These are phyloP conservation scores for Gymnosoma rotundatum DNA, from an alignment of 2,888 invertebrate species.

Conservation along the genomic window DNA sequence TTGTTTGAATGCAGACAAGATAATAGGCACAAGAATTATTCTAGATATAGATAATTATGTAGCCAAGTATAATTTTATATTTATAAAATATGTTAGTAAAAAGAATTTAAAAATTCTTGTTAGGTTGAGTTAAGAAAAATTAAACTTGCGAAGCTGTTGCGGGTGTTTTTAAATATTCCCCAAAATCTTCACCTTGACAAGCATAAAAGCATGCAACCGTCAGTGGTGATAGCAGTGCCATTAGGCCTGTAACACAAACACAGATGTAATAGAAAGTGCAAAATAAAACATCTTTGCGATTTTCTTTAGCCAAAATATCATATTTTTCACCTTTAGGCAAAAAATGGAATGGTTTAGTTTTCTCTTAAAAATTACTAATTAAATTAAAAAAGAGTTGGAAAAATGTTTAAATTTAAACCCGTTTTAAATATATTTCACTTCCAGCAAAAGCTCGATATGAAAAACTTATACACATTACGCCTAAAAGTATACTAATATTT, in stretches of 20 bases:
- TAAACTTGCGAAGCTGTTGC: slow-evolving; percentile 55
- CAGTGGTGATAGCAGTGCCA: slow-evolving; percentile 36
- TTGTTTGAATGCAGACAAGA: slow-evolving; percentile 20
- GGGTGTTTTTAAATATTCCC: slow-evolving; percentile 38
- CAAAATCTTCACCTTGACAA: slow-evolving; percentile 11
- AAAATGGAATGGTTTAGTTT: background rate
- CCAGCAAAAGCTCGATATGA: too few species aligned
- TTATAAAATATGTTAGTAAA: slow-evolving; percentile 16
- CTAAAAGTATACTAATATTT: too few species aligned
- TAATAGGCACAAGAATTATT: background rate
- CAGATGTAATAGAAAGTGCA: slow-evolving; percentile 42
- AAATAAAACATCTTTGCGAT: slow-evolving; percentile 58
- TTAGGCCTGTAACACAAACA: slow-evolving; percentile 28
- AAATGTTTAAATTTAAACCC: too few species aligned
- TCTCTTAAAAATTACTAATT: too few species aligned
- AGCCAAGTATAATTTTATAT: background rate
- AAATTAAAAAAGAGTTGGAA: too few species aligned
- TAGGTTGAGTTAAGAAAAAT: background rate
- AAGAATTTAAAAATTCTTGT: background rate
- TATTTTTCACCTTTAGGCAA: slow-evolving; percentile 52
- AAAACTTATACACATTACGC: too few species aligned
- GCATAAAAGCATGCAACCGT: slow-evolving; percentile 35
- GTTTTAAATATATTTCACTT: too few species aligned
- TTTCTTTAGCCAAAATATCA: slow-evolving; percentile 46
- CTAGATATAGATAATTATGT: slow-evolving; percentile 1